These are phyloP conservation scores for Battus philenor DNA, from an alignment of 1,140 invertebrate genomes.

Conservation along the genomic window DNA sequence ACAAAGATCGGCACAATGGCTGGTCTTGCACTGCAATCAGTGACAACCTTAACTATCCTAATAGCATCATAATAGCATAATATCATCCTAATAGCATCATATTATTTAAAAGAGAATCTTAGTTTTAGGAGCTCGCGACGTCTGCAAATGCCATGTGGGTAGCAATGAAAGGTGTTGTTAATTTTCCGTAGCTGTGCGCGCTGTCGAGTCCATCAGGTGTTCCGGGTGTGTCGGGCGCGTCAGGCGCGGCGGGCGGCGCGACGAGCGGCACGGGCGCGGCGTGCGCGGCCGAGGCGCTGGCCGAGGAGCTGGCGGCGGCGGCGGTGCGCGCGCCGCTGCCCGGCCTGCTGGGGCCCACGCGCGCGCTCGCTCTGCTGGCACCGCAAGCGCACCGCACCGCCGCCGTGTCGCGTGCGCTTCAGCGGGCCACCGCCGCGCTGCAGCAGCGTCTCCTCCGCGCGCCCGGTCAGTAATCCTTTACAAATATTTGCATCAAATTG, in stretches of 20 bases:
- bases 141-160: no score
- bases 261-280: constrained; percentile 24
- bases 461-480: constrained; percentile 28
- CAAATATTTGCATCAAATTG: neutral
- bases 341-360: constrained; percentile 32
- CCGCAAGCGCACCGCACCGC: constrained; percentile 26
- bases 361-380: constrained; percentile 38
- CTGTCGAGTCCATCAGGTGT: neutral
- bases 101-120: no score
- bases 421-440: constrained; percentile 29
- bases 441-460: constrained; percentile 32
- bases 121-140: no score
- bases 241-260: constrained; percentile 17
- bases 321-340: constrained; percentile 23
- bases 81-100: no score
- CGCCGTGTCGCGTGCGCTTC: constrained; percentile 20
- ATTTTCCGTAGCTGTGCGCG: neutral
- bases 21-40: no score
- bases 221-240: constrained; percentile 13
- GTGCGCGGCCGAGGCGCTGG: constrained; percentile 34
- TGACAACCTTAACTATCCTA: no score
- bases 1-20: no score
- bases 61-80: no score
- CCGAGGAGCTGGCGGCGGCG: constrained; percentile 33
- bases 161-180: no score